These are phyloP conservation scores for Ceyx margarethae DNA, from an alignment of 2,113 vertebrate genomes.

Conservation along the genomic window DNA sequence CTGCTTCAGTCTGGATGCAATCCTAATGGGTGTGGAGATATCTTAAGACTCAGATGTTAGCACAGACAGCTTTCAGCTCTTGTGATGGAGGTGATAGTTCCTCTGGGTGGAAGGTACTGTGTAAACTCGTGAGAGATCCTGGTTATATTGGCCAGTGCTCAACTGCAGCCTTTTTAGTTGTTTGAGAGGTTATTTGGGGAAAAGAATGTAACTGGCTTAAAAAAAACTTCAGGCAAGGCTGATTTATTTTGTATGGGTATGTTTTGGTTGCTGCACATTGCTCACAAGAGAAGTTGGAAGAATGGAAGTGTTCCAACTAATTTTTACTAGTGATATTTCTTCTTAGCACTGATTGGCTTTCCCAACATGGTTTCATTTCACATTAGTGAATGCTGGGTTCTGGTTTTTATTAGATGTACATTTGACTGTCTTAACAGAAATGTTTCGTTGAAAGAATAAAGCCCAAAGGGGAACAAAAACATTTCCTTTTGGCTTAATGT, in stretches of 20 bases:
- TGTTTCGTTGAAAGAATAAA: not conserved
- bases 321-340: not conserved
- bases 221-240: not conserved
- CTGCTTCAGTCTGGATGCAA: not conserved
- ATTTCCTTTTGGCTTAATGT: not conserved
- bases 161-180: not conserved
- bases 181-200: not conserved
- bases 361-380: not conserved
- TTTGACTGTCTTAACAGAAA: not conserved
- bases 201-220: not conserved
- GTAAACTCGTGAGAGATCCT: not conserved
- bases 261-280: not conserved
- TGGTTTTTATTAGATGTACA: not conserved
- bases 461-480: not conserved
- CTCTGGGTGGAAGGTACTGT: not conserved
- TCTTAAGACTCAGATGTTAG: constrained; percentile 12
- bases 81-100: not conserved
- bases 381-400: not conserved
- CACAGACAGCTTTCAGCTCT: constrained; percentile 7
- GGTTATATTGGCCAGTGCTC: not conserved
- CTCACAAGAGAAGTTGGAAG: not conserved
- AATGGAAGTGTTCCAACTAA: not conserved
- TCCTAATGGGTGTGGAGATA: constrained; percentile 19
- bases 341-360: not conserved
- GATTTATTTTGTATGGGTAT: not conserved